Conservation (phyloP, 2,797 vertebrate species). For the Leuciscus waleckii region DNA sequence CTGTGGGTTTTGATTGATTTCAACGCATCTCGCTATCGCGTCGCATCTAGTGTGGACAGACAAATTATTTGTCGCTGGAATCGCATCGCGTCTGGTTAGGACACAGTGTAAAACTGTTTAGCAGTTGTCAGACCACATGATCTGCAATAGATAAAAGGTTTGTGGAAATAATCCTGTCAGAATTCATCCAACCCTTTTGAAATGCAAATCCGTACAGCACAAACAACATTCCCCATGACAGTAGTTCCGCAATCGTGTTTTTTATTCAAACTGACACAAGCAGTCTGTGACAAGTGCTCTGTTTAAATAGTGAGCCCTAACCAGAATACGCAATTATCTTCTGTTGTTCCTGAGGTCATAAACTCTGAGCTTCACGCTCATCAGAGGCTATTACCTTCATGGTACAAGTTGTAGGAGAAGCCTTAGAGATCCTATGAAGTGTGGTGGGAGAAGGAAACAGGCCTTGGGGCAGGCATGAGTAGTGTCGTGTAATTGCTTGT, state of each 20-base stretch:
- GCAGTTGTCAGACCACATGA: slow-evolving; percentile 14
- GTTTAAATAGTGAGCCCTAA: slow-evolving; percentile 14
- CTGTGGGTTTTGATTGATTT: no score
- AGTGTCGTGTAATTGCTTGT: slow-evolving; percentile 71
- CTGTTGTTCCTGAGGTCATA: slow-evolving; percentile 27
- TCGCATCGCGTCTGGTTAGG: no score
- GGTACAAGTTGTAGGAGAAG: slow-evolving; percentile 21
- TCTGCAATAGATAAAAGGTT: slow-evolving; percentile 40
- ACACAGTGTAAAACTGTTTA: neutral
- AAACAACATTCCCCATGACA: slow-evolving; percentile 16
- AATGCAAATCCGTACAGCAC: neutral
- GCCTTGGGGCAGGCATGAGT: slow-evolving; percentile 58
- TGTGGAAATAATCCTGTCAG: slow-evolving; percentile 33
- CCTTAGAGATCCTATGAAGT: slow-evolving; percentile 41
- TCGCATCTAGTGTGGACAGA: no score
- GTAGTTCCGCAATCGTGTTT: slow-evolving; percentile 3
- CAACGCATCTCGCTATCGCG: no score
- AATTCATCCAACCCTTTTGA: slow-evolving; percentile 6
- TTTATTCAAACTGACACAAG: slow-evolving; percentile 28
- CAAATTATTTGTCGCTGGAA: no score
- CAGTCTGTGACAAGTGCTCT: slow-evolving; percentile 16
- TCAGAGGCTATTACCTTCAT: neutral
- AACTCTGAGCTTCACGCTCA: slow-evolving; percentile 33
- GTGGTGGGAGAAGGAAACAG: slow-evolving; percentile 50
- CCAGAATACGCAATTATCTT: neutral